Evolutionary conservation across 2,888 invertebrate species (phyloP).

Genomic region (Apantesis nais): DNA sequence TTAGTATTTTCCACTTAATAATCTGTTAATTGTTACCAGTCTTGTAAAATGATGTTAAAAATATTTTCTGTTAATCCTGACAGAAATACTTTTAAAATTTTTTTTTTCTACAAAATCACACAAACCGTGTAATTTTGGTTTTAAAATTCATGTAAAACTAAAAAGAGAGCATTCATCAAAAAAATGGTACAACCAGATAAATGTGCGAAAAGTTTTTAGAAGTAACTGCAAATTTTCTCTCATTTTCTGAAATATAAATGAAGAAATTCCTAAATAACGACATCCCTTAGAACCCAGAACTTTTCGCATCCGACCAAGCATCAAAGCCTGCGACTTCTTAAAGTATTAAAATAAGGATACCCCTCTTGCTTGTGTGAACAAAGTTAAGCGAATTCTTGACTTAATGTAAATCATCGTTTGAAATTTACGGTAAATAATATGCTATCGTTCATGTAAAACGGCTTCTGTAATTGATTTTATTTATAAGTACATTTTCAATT

Average conservation of each 20-base stretch:
- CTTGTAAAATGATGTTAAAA: too few relatives aligned
- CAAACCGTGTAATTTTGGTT: neutral
- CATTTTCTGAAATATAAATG: conserved; percentile 52
- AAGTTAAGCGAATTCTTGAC: conserved; percentile 36
- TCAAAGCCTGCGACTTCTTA: conserved; percentile 55
- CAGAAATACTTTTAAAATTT: too few relatives aligned
- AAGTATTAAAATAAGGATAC: conserved; percentile 55
- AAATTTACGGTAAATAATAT: conserved; percentile 20
- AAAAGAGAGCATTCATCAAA: conserved; percentile 17
- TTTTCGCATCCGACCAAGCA: conserved; percentile 46
- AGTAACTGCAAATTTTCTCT: conserved; percentile 47
- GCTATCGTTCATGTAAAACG: conserved; percentile 11
- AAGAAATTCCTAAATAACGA: conserved; percentile 50
- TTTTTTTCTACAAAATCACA: neutral
- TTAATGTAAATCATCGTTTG: conserved; percentile 29
- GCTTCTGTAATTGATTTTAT: conserved; percentile 12
- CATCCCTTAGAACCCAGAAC: conserved; percentile 52
- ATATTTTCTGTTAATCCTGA: too few relatives aligned
- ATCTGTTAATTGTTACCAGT: too few relatives aligned
- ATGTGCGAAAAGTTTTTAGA: conserved; percentile 41
- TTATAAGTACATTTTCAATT: neutral
- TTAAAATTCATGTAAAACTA: conserved; percentile 1
- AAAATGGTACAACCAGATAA: conserved; percentile 37
- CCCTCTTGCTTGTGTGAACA: conserved; percentile 38
- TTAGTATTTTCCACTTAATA: too few relatives aligned